A percentile compares a stretch with the other conserved stretches of the same genome.
Conservation (phyloP, 35 echinoderm and acorn worm species). For the Lytechinus variegatus region DNA sequence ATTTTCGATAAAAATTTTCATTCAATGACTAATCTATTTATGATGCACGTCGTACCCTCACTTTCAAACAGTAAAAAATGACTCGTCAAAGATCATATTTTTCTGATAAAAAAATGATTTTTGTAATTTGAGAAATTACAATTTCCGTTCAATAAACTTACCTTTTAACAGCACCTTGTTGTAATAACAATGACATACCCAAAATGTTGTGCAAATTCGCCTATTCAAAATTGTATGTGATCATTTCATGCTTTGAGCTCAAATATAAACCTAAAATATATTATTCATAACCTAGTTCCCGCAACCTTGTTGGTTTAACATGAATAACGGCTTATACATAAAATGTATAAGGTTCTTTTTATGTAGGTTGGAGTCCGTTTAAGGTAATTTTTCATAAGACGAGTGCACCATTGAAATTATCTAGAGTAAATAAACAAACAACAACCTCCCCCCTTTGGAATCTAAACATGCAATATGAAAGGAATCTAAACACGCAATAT, state of each 20-base stretch:
- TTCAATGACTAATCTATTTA: too few relatives aligned
- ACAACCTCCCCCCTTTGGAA: background rate
- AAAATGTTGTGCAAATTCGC: too few relatives aligned
- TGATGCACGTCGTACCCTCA: too few relatives aligned
- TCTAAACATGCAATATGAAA: background rate
- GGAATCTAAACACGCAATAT: background rate
- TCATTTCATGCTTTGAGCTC: background rate
- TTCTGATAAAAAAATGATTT: too few relatives aligned
- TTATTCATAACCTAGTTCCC: background rate
- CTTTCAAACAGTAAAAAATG: too few relatives aligned
- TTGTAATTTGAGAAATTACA: background rate
- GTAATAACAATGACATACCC: background rate
- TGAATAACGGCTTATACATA: background rate
- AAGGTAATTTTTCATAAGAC: background rate
- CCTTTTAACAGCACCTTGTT: background rate
- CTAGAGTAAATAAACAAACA: conserved; percentile 14
- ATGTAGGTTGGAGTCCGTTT: background rate
- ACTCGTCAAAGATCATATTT: too few relatives aligned
- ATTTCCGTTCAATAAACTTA: background rate
- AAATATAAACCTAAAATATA: background rate
- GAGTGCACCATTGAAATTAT: background rate
- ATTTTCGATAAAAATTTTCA: too few relatives aligned
- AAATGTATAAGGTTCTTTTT: background rate
- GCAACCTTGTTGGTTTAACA: background rate
- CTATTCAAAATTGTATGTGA: background rate